Conservation (phyloP, 2,797 vertebrate species). For the Rhinoraja longicauda region DNA sequence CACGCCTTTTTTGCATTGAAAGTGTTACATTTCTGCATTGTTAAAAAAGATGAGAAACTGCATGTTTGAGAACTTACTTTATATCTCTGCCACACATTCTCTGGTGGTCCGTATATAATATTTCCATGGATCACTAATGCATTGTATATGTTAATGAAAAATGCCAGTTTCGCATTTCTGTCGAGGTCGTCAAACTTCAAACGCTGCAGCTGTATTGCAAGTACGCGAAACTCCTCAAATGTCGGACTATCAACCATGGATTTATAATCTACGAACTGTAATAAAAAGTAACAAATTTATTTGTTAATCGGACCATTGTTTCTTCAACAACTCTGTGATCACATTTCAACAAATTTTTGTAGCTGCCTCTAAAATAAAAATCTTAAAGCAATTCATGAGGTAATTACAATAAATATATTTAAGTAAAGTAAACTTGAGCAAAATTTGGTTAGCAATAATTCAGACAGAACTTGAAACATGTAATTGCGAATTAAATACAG, state of each 20-base stretch:
- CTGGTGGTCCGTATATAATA: conserved; percentile 61
- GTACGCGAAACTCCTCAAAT: conserved; percentile 62
- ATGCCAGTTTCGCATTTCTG: conserved; percentile 68
- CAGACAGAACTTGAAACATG: not conserved
- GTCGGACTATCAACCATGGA: conserved; percentile 56
- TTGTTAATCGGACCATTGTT: not conserved
- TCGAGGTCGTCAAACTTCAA: conserved; percentile 61
- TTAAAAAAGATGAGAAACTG: not conserved
- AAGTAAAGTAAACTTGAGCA: not conserved
- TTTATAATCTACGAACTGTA: conserved; percentile 67
- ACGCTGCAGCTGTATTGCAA: conserved; percentile 65
- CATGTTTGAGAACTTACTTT: conserved; percentile 51
- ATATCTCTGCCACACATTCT: conserved; percentile 71
- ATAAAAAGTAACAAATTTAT: not conserved
- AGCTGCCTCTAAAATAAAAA: not conserved
- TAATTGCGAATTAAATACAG: not conserved
- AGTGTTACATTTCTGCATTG: not conserved
- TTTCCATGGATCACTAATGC: conserved; percentile 69
- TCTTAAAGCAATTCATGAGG: not conserved
- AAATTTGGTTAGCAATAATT: not conserved
- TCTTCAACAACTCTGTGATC: not conserved
- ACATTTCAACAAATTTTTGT: no score
- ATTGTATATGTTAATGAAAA: conserved; percentile 75
- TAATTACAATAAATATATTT: not conserved
- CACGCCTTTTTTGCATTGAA: not conserved